Conservation (phyloP, 2,888 invertebrate species). For the Isotomurus palustris region DNA sequence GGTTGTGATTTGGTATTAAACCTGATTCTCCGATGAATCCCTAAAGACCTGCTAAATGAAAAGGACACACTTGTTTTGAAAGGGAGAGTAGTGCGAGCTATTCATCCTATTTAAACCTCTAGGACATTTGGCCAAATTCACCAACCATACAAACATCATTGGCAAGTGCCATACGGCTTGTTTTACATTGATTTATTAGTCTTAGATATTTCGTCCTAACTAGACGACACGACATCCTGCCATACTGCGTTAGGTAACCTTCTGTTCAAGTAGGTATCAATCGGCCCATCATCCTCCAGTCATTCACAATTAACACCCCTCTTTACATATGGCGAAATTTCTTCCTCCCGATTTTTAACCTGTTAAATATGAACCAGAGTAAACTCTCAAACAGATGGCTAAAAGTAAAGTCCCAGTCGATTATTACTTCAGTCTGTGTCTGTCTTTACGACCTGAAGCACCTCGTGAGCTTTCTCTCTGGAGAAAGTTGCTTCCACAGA, state of each 20-base stretch:
- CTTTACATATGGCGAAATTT: constrained; percentile 8
- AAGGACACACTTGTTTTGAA: constrained; percentile 7
- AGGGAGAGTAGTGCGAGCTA: constrained; percentile 27
- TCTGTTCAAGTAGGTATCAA: no score
- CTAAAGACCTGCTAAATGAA: constrained; percentile 21
- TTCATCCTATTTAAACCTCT: constrained; percentile 43
- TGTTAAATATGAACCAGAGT: no score
- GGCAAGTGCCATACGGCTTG: constrained; percentile 40
- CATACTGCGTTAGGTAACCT: no score
- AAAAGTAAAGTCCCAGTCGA: not conserved
- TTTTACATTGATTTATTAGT: constrained; percentile 12
- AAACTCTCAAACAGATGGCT: not conserved
- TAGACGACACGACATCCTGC: not conserved
- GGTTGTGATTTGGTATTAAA: constrained; percentile 12
- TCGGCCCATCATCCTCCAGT: not conserved
- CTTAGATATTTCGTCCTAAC: constrained; percentile 3
- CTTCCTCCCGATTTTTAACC: not conserved
- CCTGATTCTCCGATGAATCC: constrained; percentile 11
- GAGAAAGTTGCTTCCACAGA: not conserved
- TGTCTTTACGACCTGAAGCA: not conserved
- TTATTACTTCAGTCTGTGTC: not conserved
- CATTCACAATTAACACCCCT: constrained; percentile 1
- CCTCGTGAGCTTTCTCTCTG: not conserved
- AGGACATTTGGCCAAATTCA: constrained; percentile 37
- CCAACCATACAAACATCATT: constrained; percentile 33